A percentile compares a stretch with the other conserved stretches of the same genome.
These are phyloP conservation scores for Drosophila kurseongensis DNA, from an alignment of 1,140 invertebrate species.

Conservation along the genomic window DNA sequence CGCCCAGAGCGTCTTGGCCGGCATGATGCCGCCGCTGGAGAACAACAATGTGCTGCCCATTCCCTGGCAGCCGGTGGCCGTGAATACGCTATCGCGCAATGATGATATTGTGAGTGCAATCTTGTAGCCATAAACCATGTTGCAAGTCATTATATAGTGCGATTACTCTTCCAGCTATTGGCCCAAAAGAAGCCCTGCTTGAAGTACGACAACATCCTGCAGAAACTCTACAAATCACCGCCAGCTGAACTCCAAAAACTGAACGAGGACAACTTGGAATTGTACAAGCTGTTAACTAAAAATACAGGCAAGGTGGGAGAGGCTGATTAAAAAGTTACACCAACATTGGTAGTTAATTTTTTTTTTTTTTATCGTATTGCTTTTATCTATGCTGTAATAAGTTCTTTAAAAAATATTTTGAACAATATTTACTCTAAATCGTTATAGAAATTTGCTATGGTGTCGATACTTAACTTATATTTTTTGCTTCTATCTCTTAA, in stretches of 20 bases:
- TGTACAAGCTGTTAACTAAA: constrained; percentile 88
- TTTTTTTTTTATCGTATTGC: background rate
- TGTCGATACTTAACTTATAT: too few relatives aligned
- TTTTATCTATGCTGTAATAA: too few relatives aligned
- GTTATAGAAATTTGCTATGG: too few relatives aligned
- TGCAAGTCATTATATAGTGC: constrained; percentile 8
- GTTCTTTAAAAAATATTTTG: too few relatives aligned
- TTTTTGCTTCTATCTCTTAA: background rate
- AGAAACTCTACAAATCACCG: constrained; percentile 85
- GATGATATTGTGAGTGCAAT: constrained; percentile 88
- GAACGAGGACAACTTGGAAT: constrained; percentile 86
- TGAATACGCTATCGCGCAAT: constrained; percentile 89
- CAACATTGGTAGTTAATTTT: background rate
- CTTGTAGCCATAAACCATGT: background rate
- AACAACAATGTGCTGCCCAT: constrained; percentile 90
- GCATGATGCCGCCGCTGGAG: constrained; percentile 90
- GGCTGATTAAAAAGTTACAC: background rate
- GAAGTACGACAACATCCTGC: constrained; percentile 87
- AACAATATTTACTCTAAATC: too few relatives aligned
- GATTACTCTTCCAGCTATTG: constrained; percentile 85
- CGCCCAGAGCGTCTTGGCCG: constrained; percentile 92
- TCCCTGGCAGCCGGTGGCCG: constrained; percentile 94
- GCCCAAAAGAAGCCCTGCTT: constrained; percentile 88
- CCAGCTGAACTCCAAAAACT: constrained; percentile 85
- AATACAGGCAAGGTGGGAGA: constrained; percentile 86